phyloP scores from a whole-genome alignment of 2,797 vertebrate species.

The Macropus fuliginosus region DNA sequence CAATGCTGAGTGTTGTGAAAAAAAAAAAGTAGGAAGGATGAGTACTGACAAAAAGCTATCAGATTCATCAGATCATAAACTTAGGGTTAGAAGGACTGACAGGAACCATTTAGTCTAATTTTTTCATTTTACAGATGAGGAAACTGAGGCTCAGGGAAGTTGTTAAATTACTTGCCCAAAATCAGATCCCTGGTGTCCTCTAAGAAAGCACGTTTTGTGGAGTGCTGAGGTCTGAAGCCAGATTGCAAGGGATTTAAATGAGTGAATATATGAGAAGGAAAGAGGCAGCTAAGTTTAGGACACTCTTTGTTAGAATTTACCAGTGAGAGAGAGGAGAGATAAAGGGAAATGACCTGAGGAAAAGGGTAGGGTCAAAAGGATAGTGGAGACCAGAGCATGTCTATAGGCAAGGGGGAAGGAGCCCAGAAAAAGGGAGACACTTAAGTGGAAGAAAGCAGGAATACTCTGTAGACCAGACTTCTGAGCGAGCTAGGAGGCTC shows the following conservation, averaged over 20 bases:
- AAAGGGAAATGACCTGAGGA: not conserved
- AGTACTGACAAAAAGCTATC: not conserved
- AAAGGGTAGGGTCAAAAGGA: not conserved
- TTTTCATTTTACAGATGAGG: not conserved
- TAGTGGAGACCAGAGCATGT: not conserved
- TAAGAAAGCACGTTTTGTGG: not conserved
- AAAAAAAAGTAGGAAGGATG: not conserved
- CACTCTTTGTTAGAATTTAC: not conserved
- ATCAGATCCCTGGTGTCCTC: not conserved
- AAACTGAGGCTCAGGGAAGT: not conserved
- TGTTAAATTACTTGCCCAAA: not conserved
- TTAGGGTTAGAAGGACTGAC: not conserved
- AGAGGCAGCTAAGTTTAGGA: not conserved
- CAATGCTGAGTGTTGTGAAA: not conserved
- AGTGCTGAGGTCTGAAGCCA: not conserved
- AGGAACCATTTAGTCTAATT: not conserved
- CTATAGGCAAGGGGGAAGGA: not conserved
- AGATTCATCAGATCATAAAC: not conserved
- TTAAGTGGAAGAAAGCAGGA: not conserved
- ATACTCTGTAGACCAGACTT: not conserved
- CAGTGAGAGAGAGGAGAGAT: not conserved
- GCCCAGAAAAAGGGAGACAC: not conserved
- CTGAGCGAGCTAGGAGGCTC: not conserved
- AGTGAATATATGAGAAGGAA: not conserved
- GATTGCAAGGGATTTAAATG: not conserved